These are phyloP conservation scores for Poecilus cupreus DNA, from an alignment of 2,888 invertebrate species.

Conservation along the genomic window DNA sequence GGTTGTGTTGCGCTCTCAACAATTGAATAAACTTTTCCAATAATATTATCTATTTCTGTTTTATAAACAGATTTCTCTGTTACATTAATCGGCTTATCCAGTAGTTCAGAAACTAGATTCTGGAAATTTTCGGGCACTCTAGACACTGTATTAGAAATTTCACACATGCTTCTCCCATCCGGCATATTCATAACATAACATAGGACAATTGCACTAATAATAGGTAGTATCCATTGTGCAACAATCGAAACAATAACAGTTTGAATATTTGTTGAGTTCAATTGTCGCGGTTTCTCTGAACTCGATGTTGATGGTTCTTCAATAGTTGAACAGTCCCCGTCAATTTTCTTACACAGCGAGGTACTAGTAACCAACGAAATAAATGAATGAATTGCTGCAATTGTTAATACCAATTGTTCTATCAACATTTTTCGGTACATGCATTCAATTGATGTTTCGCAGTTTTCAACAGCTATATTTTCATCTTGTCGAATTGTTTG, in stretches of 20 bases:
- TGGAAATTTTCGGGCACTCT: constrained; percentile 59
- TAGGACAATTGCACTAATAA: constrained; percentile 62
- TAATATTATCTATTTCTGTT: constrained; percentile 66
- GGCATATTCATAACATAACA: constrained; percentile 62
- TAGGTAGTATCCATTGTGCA: constrained; percentile 41
- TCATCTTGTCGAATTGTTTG: constrained; percentile 19
- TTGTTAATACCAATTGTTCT: constrained; percentile 67
- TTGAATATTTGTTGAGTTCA: neutral
- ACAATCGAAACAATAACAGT: neutral
- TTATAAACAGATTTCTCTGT: constrained; percentile 61
- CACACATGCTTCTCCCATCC: constrained; percentile 16
- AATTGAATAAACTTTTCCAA: constrained; percentile 68
- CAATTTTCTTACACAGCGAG: constrained; percentile 14
- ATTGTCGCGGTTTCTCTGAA: neutral
- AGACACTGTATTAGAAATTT: neutral
- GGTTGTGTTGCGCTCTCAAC: constrained; percentile 62
- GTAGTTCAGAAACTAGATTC: constrained; percentile 61
- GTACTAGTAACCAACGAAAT: constrained; percentile 64
- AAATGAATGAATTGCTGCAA: constrained; percentile 68
- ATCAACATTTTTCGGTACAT: constrained; percentile 64
- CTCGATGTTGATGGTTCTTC: constrained; percentile 27
- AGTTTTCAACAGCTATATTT: neutral
- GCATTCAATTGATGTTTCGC: constrained; percentile 40
- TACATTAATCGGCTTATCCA: constrained; percentile 66
- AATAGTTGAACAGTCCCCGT: neutral